Conservation (phyloP, 2,888 invertebrate species). For the Fissipunctia ypsillon region DNA sequence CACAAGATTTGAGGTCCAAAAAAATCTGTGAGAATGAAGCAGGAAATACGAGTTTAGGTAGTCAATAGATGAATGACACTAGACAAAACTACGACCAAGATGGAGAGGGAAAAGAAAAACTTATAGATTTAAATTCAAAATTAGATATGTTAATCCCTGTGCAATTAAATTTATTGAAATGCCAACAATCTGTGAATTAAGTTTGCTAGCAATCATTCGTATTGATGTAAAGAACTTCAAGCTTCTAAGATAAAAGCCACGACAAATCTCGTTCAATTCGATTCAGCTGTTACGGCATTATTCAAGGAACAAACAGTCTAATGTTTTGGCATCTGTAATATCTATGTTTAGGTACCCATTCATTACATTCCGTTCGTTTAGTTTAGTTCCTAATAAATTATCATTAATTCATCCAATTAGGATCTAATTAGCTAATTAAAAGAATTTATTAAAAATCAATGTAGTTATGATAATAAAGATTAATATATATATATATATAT, state of each 20-base stretch:
- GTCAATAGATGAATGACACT: conserved; percentile 57
- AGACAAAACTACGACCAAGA: conserved; percentile 30
- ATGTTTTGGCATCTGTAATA: conserved; percentile 34
- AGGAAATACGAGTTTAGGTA: conserved; percentile 62
- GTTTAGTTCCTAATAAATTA: conserved; percentile 20
- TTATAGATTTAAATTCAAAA: background rate
- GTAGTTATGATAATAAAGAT: conserved; percentile 20
- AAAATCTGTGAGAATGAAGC: conserved; percentile 47
- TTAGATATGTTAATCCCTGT: conserved; percentile 16
- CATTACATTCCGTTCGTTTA: conserved; percentile 16
- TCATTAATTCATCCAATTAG: conserved; percentile 22
- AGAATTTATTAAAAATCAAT: conserved; percentile 21
- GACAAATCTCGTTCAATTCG: conserved; percentile 39
- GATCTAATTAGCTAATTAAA: too few species aligned
- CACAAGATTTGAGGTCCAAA: conserved; percentile 54
- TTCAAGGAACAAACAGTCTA: conserved; percentile 11
- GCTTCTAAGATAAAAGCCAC: conserved; percentile 34
- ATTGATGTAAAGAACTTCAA: conserved; percentile 14
- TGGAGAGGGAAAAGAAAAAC: conserved; percentile 27
- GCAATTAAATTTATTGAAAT: conserved; percentile 29
- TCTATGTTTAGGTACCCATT: conserved; percentile 26
- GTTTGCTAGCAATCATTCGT: conserved; percentile 22
- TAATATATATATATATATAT: too few species aligned
- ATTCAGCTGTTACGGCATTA: conserved; percentile 42
- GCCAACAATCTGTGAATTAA: conserved; percentile 8